A percentile compares a stretch with the other conserved stretches of the same genome.
Evolutionary conservation across 2,888 invertebrate species (phyloP).

Genomic region (Tethea ocularis): DNA sequence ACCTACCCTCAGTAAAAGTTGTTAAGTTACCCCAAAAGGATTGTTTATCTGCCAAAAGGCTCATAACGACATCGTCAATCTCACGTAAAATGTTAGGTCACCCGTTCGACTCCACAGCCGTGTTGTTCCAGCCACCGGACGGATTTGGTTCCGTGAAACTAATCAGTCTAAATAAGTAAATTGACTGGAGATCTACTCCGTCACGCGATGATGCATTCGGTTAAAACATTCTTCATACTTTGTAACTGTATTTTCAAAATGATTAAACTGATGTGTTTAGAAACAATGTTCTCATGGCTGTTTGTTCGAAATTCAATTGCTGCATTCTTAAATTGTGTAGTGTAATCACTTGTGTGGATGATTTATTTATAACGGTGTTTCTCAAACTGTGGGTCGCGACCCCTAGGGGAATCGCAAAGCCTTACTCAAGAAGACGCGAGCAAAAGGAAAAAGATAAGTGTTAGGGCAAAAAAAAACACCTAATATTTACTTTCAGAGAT

Average conservation of each 20-base stretch:
- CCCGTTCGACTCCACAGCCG: slow-evolving; percentile 28
- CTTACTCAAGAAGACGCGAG: no score
- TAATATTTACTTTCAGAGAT: no score
- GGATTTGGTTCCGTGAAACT: slow-evolving; percentile 81
- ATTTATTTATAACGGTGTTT: no score
- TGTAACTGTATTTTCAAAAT: background rate
- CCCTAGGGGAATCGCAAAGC: no score
- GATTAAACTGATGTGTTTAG: background rate
- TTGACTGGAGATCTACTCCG: slow-evolving; percentile 55
- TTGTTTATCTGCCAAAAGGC: no score
- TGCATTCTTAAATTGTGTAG: background rate
- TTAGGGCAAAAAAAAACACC: no score
- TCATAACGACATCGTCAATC: background rate
- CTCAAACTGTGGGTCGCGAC: no score
- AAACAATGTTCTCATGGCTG: slow-evolving; percentile 2
- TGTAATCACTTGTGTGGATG: background rate
- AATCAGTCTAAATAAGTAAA: slow-evolving; percentile 81
- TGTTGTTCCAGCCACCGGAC: slow-evolving; percentile 66
- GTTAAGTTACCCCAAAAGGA: no score
- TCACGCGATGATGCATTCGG: slow-evolving; percentile 59
- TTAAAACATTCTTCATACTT: slow-evolving; percentile 5
- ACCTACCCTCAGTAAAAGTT: no score
- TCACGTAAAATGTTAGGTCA: background rate
- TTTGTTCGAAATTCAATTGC: background rate
- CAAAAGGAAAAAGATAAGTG: no score